Base-by-base conservation (phyloP, 2,113 vertebrate species). In the Rutilus rutilus region DNA sequence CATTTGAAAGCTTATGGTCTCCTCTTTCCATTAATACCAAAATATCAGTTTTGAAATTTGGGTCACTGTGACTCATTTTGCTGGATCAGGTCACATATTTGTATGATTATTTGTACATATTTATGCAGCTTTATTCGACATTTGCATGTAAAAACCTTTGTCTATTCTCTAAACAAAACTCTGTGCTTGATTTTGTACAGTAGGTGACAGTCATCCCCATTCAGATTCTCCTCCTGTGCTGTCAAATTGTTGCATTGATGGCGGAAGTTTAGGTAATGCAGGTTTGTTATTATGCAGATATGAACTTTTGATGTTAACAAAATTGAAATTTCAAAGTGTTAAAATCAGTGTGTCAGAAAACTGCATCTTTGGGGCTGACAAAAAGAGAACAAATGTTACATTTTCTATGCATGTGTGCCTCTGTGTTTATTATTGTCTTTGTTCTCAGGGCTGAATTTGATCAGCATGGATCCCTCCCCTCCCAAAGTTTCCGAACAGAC, bases 201-300 rank as follows among this genome's bases (percentile, higher is more conserved):
- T 65, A 21, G 21, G 25, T 15, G 42, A 60, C 5, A 6, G 23
- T 30, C 78, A 54, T 1, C 19, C 25, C 3, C 57, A 12, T 45
- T 54, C 47, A 79, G 83, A 87, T 33, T 27, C 14, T n/a, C 88
- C 86, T 74, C 88, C 88, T 47, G 64, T 62, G 73, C 81, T 93
- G 36, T 97, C 97, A 25, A 97, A 96, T 90, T 97, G 96, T 92
- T 97, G 95, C 52, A 94, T 96, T 89, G 91, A 96, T 80, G 76
- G 85, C 82, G 90, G 91, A 65, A 59, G 91, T 89, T 80, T 96
- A 86, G 95, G 97, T 97, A 93, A 91, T 15, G 42, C n/a, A 57
- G 19, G 54, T 21, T 57, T 57, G 7, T 57, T 21, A 23, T 3
- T 57, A 23, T 3, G 0, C 54, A 9, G 19, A 57, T 57, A 21